These are phyloP conservation scores for Dreissena polymorpha DNA, from an alignment of 1,140 invertebrate species.

Conservation along the genomic window DNA sequence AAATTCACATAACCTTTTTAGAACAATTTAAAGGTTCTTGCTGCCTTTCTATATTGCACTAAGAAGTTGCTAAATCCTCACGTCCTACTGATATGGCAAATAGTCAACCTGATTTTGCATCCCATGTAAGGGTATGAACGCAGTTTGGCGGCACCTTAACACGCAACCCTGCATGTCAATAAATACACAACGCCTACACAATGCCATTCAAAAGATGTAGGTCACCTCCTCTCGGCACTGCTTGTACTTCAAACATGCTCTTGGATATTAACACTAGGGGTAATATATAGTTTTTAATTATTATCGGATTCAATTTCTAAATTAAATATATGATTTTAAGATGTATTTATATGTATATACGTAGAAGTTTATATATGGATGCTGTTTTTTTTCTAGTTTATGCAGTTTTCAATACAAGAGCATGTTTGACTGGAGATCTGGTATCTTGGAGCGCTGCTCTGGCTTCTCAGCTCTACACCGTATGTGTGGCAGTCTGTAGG, in stretches of 20 bases:
- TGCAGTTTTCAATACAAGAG: too few species aligned
- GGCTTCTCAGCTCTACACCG: background rate
- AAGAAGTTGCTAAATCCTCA: background rate
- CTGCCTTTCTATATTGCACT: too few species aligned
- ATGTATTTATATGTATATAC: too few species aligned
- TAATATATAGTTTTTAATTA: background rate
- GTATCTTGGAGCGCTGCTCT: background rate
- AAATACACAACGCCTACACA: constrained; percentile 20
- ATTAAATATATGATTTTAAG: too few species aligned
- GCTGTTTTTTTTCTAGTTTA: too few species aligned
- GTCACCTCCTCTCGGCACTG: constrained; percentile 10
- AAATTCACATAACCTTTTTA: background rate
- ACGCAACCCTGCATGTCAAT: background rate
- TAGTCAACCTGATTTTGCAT: background rate
- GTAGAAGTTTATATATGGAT: too few species aligned
- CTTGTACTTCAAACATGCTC: background rate
- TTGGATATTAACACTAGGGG: background rate
- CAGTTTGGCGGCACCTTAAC: constrained; percentile 32
- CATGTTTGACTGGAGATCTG: background rate
- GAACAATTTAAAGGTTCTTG: background rate
- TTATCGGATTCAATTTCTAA: too few species aligned
- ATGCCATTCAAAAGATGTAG: constrained; percentile 14
- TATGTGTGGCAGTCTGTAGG: constrained; percentile 34
- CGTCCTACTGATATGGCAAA: background rate
- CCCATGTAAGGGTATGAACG: background rate